Conservation (phyloP, 1,140 invertebrate genomes). For the Ooceraea biroi region DNA sequence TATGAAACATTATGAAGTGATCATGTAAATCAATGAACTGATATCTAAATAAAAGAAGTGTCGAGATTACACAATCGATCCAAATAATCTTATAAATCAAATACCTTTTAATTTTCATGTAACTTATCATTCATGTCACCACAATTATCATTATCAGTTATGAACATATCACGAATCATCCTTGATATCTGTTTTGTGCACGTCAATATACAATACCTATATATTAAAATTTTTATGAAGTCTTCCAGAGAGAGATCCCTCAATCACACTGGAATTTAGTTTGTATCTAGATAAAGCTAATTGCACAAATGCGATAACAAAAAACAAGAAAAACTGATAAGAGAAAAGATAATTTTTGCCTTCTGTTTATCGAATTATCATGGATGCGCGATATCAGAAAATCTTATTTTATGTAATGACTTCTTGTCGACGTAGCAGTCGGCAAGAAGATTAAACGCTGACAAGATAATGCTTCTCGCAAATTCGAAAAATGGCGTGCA, state of each 20-base stretch:
- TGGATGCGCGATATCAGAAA: not conserved
- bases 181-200: not conserved
- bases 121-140: not conserved
- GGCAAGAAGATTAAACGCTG: too few species aligned
- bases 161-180: not conserved
- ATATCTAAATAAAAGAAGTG: constrained; percentile 3
- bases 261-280: not conserved
- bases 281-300: not conserved
- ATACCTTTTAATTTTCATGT: not conserved
- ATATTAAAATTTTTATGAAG: not conserved
- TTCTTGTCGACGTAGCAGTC: not conserved
- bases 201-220: not conserved
- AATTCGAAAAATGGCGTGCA: too few species aligned
- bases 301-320: not conserved
- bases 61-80: constrained; percentile 2
- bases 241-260: not conserved
- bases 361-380: constrained; percentile 2
- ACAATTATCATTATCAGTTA: too few species aligned
- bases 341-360: not conserved
- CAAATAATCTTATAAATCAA: not conserved
- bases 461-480: too few species aligned
- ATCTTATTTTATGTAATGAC: constrained; percentile 23
- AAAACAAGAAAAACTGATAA: not conserved
- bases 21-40: not conserved
- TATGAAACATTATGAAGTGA: not conserved